phyloP scores from a whole-genome alignment of 2,113 vertebrate genomes.

The Myrmecobius fasciatus region DNA sequence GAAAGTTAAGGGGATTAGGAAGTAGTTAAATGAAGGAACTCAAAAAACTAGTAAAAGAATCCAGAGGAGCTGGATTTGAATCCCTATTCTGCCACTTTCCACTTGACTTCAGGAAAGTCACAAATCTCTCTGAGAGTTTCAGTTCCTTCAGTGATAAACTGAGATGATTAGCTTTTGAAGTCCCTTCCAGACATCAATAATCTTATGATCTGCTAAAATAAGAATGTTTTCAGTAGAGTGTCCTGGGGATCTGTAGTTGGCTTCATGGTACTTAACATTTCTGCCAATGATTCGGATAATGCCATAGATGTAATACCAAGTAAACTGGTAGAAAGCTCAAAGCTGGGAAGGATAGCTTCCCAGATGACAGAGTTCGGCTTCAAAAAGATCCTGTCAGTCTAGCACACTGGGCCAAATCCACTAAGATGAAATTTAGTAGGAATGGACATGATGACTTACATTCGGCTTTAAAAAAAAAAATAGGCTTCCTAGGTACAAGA shows the following conservation, averaged over 20 bases:
- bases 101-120: not conserved
- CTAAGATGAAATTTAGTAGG: not conserved
- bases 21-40: not conserved
- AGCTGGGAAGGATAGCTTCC: not conserved
- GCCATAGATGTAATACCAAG: not conserved
- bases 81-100: not conserved
- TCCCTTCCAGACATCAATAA: not conserved
- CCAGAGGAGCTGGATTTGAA: not conserved
- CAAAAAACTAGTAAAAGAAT: not conserved
- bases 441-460: not conserved
- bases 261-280: not conserved
- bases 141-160: not conserved
- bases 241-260: not conserved
- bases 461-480: not conserved
- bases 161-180: not conserved
- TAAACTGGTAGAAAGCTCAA: not conserved
- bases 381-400: not conserved
- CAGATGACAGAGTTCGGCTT: not conserved
- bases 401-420: constrained; percentile 4
- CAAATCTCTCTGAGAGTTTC: not conserved
- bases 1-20: not conserved
- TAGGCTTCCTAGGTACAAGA: not conserved
- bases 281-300: not conserved
- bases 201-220: not conserved
- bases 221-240: not conserved